Conservation (phyloP, 2,797 vertebrate genomes). For the Crenuchus spilurus region DNA sequence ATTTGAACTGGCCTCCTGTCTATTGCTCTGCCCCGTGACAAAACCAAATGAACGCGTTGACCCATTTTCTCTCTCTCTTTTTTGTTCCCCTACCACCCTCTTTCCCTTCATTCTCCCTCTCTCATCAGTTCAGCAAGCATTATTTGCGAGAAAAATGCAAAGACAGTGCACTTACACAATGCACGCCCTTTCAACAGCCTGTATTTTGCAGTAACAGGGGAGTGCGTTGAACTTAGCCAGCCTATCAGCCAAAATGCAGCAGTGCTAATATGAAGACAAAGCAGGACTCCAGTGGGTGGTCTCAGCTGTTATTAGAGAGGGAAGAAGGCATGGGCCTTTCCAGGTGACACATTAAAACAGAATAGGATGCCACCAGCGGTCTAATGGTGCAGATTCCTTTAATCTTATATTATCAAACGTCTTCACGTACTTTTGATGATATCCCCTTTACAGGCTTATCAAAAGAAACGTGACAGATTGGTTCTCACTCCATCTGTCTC, state of each 20-base stretch:
- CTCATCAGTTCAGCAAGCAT: constrained; percentile 30
- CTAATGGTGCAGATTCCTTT: no score
- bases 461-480: no score
- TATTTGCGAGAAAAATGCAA: background rate
- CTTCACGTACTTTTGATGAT: no score
- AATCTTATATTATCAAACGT: no score
- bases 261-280: background rate
- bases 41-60: constrained; percentile 3
- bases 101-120: constrained; percentile 67
- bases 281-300: background rate
- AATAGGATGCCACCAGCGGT: no score
- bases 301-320: background rate
- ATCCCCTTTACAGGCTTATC: no score
- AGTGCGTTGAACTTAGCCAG: background rate
- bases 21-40: constrained; percentile 45
- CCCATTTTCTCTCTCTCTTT: background rate
- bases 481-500: no score
- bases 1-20: constrained; percentile 68
- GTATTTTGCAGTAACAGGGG: background rate
- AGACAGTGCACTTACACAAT: background rate
- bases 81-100: constrained; percentile 25
- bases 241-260: background rate
- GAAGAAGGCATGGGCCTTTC: background rate
- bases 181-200: background rate
- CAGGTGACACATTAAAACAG: no score